Evolutionary conservation across 1,140 invertebrate genomes (phyloP).

Genomic region (Vanessa tameamea): DNA sequence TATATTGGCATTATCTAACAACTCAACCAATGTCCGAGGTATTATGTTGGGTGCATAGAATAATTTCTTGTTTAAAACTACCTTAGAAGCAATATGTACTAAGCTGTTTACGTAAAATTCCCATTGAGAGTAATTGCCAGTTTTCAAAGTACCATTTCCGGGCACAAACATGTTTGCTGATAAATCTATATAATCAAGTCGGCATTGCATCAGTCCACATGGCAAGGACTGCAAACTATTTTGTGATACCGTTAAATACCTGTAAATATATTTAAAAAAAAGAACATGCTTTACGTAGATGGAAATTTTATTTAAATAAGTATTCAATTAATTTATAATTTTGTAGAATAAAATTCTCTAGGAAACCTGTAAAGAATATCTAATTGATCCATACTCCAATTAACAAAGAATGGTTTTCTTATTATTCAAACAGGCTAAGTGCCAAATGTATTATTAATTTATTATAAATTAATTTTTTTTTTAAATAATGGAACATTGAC

Average conservation of each 20-base stretch:
- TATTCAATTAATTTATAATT: too few species aligned
- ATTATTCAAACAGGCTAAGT: too few species aligned
- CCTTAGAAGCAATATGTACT: constrained; percentile 60
- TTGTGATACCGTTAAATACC: constrained; percentile 76
- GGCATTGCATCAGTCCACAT: constrained; percentile 80
- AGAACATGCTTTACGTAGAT: too few species aligned
- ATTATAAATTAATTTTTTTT: too few species aligned
- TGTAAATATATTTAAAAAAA: constrained; percentile 50
- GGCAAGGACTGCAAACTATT: constrained; percentile 81
- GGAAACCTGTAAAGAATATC: too few species aligned
- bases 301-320: too few species aligned
- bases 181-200: constrained; percentile 81
- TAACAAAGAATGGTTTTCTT: too few species aligned
- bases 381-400: too few species aligned
- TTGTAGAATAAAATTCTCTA: too few species aligned
- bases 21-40: constrained; percentile 82
- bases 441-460: too few species aligned
- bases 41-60: constrained; percentile 82
- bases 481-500: too few species aligned
- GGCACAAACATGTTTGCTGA: constrained; percentile 79
- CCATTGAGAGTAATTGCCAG: constrained; percentile 65
- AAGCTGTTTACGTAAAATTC: constrained; percentile 65
- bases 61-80: constrained; percentile 70
- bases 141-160: constrained; percentile 53
- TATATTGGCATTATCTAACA: constrained; percentile 83